Evolutionary conservation across 2,888 invertebrate species (phyloP).

Genomic region (Camptogramma bilineatum): DNA sequence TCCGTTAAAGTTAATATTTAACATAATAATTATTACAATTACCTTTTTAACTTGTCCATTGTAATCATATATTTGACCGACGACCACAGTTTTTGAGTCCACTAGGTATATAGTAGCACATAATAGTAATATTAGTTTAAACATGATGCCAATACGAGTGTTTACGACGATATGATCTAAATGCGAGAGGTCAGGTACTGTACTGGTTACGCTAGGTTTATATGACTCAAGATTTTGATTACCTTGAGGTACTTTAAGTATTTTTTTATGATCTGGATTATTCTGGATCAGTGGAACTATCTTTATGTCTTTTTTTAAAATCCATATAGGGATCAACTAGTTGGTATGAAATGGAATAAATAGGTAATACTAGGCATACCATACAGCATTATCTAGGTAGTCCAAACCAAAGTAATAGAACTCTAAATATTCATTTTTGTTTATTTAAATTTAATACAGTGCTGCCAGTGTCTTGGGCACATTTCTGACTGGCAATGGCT

Average conservation of each 20-base stretch:
- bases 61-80: conserved; percentile 66
- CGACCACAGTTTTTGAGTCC: conserved; percentile 60
- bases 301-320: no score
- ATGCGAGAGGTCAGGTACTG: conserved; percentile 13
- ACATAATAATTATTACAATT: not conserved
- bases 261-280: not conserved
- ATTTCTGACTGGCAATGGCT: no score
- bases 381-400: no score
- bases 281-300: not conserved
- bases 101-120: conserved; percentile 51
- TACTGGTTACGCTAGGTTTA: conserved; percentile 22
- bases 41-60: conserved; percentile 57
- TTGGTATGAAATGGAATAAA: no score
- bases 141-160: conserved; percentile 50
- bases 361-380: no score
- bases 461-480: no score
- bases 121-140: conserved; percentile 52
- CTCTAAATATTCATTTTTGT: no score
- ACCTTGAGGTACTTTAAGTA: not conserved
- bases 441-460: no score
- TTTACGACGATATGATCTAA: conserved; percentile 22
- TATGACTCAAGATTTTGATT: conserved; percentile 14
- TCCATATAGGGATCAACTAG: no score
- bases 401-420: no score
- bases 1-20: no score